phyloP scores from a whole-genome alignment of 2,888 invertebrate species.

The Mactromeris polynyma region DNA sequence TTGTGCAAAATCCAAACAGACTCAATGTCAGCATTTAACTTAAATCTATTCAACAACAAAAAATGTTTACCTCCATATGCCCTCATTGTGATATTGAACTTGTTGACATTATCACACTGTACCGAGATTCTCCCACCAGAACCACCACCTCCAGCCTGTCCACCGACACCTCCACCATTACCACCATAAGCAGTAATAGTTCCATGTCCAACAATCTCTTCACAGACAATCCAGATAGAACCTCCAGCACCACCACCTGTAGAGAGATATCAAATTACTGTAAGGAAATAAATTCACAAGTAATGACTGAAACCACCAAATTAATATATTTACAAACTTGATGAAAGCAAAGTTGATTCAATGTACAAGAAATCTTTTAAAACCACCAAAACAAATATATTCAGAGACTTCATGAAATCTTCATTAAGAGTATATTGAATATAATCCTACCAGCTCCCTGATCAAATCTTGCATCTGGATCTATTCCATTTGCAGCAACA shows the following conservation, averaged over 20 bases:
- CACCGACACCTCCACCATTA: conserved; percentile 59
- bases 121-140: conserved; percentile 80
- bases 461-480: conserved; percentile 64
- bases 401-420: background rate
- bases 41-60: background rate
- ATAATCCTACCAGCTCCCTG: conserved; percentile 70
- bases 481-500: conserved; percentile 72
- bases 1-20: too few relatives aligned
- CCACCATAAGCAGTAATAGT: conserved; percentile 77
- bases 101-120: conserved; percentile 71
- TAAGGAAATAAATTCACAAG: background rate
- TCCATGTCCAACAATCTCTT: conserved; percentile 79
- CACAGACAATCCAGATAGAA: conserved; percentile 78
- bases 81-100: conserved; percentile 76
- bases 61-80: conserved; percentile 74
- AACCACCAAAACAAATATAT: background rate
- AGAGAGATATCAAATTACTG: background rate
- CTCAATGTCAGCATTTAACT: background rate
- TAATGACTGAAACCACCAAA: background rate
- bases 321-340: too few relatives aligned
- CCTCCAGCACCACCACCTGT: conserved; percentile 82
- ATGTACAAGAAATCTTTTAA: too few relatives aligned
- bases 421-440: background rate
- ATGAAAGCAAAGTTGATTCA: too few relatives aligned
- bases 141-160: conserved; percentile 77